Conservation (phyloP, 1,140 invertebrate genomes). For the Formica exsecta region DNA sequence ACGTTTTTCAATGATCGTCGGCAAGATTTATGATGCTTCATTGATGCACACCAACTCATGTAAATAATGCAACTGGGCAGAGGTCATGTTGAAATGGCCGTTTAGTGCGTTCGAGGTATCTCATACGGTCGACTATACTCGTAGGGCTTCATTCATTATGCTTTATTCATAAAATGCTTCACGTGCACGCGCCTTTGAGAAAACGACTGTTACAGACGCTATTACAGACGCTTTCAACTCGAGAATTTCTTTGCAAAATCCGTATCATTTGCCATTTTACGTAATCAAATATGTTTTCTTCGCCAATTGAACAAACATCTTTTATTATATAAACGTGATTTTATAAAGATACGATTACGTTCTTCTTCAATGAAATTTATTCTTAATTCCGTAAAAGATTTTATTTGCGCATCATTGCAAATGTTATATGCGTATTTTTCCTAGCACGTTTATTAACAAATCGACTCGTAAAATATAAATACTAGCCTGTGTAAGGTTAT, state of each 20-base stretch:
- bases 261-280: slow-evolving; percentile 47
- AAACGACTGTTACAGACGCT: slow-evolving; percentile 35
- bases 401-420: not conserved
- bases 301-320: not conserved
- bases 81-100: slow-evolving; percentile 44
- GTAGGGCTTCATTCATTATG: slow-evolving; percentile 65
- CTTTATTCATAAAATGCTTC: slow-evolving; percentile 72
- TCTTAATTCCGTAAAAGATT: not conserved
- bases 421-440: not conserved
- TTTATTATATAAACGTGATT: slow-evolving; percentile 1
- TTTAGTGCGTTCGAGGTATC: slow-evolving; percentile 40
- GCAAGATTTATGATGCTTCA: slow-evolving; percentile 57
- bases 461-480: slow-evolving; percentile 32
- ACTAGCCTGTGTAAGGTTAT: not conserved
- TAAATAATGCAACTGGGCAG: slow-evolving; percentile 44
- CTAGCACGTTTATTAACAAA: not conserved
- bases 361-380: not conserved
- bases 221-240: slow-evolving; percentile 49
- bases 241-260: slow-evolving; percentile 34
- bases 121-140: slow-evolving; percentile 13
- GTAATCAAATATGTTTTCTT: slow-evolving; percentile 8
- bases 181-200: slow-evolving; percentile 14
- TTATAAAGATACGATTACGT: not conserved
- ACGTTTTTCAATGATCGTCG: slow-evolving; percentile 5
- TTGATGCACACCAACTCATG: slow-evolving; percentile 30